These are phyloP conservation scores for Urechis unicinctus DNA, from an alignment of 2,888 invertebrate genomes.

Conservation along the genomic window DNA sequence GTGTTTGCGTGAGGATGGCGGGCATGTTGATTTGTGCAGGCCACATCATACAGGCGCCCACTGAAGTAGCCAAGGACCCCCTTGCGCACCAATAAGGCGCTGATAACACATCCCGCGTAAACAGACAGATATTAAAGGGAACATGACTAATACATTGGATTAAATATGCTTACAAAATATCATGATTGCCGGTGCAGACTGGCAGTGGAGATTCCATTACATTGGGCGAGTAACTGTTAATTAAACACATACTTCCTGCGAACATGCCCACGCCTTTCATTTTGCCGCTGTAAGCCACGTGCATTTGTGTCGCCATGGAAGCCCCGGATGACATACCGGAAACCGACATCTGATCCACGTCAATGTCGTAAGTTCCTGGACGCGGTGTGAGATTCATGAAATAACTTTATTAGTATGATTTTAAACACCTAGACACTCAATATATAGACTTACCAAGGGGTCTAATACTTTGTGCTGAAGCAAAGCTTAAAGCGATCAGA, in stretches of 20 bases:
- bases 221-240: too few species aligned
- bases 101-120: neutral
- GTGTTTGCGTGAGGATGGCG: conserved; percentile 3
- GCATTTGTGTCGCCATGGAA: conserved; percentile 46
- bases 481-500: too few species aligned
- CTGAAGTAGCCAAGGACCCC: conserved; percentile 2
- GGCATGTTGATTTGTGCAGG: conserved; percentile 1
- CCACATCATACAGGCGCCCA: conserved; percentile 2
- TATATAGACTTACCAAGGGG: too few species aligned
- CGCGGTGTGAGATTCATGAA: neutral
- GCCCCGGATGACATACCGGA: conserved; percentile 48
- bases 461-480: too few species aligned
- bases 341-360: conserved; percentile 1
- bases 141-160: neutral
- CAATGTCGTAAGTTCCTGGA: conserved; percentile 4
- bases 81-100: conserved; percentile 14
- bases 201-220: too few species aligned
- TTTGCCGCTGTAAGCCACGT: conserved; percentile 39
- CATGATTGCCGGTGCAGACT: neutral
- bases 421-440: too few species aligned
- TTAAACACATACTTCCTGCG: conserved; percentile 40
- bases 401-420: too few species aligned
- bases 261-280: conserved; percentile 43
- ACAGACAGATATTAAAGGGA: neutral
- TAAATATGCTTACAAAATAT: neutral